Evolutionary conservation across 2,797 vertebrate species (phyloP), one percentile per base, ranked within the genome.

Genomic region (Falco naumanni): DNA sequence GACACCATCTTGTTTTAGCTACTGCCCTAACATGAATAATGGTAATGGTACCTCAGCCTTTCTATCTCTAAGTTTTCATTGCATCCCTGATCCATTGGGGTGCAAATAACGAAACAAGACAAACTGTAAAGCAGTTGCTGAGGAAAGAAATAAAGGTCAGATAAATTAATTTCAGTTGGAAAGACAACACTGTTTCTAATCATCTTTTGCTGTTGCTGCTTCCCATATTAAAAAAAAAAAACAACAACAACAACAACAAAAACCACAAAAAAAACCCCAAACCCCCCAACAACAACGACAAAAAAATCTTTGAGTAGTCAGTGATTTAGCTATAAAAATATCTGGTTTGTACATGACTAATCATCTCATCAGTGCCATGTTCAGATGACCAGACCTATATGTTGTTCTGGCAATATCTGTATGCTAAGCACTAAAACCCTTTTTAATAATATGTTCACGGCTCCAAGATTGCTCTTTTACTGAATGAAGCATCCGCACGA

Each of bases 21-120:
- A 26, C 45, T 83, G 69, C 25, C 56, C 41, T 74, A 89, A 64
- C 41, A 43, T 33, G 45, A 88, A 57, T 68, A 84, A 80, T n/a
- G 41, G 14, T 48, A 88, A 65, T 25, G 12, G 19, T 53, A 83
- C 37, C 60, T 86, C 72, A 86, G 45, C 45, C 19, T 57, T 92
- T 83, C 87, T 85, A 57, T 85, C 53, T 45, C 41, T 4, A 65
- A 43, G 33, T 89, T 93, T 87, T 66, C 71, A 60, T 66, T 79
- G 56, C 43, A 59, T 63, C 13, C 53, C 47, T 87, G 56, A n/a
- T 64, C 87, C 84, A 63, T 34, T 80, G 64, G 59, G 50, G 76
- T 89, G n/a, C 75, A 94, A 89, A 89, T 80, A 91, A 83, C 19
- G 69, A 84, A 89, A 77, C 31, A 90, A 82, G 63, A 89, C 43